Conservation (phyloP, 2,113 vertebrate genomes). For the Melanerpes aurifrons region DNA sequence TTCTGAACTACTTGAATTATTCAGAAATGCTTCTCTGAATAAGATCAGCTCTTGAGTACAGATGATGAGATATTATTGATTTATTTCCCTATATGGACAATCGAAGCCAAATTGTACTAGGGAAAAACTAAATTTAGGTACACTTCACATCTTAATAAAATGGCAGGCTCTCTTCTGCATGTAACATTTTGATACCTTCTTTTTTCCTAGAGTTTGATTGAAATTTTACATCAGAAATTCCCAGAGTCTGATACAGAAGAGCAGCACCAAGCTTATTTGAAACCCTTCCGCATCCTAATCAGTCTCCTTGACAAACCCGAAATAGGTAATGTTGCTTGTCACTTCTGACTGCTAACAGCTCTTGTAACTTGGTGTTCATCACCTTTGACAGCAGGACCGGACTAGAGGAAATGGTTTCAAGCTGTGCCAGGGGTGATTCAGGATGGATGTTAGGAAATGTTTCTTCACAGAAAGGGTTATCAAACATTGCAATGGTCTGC, state of each 20-base stretch:
- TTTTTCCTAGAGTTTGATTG: conserved; percentile 82
- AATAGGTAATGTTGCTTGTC: conserved; percentile 80
- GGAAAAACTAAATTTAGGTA: not conserved
- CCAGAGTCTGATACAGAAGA: conserved; percentile 79
- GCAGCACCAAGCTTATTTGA: conserved; percentile 82
- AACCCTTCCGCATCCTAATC: conserved; percentile 92
- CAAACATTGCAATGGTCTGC: too few relatives aligned
- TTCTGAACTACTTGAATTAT: conserved; percentile 16
- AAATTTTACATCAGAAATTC: conserved; percentile 88
- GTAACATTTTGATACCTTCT: not conserved
- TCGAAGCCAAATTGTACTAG: not conserved
- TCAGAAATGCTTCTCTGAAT: not conserved
- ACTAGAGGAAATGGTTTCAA: too few relatives aligned
- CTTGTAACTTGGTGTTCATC: not conserved
- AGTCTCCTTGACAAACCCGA: conserved; percentile 96
- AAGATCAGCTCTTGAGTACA: not conserved
- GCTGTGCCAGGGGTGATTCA: too few relatives aligned
- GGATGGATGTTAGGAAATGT: too few relatives aligned
- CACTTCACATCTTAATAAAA: not conserved
- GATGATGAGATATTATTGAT: not conserved
- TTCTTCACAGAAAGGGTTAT: too few relatives aligned
- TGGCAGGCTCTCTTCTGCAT: rapidly evolving
- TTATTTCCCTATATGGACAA: not conserved
- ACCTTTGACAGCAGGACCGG: not conserved
- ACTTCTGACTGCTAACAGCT: not conserved